Percentiles rank a stretch among this genome's conserved stretches.
Conservation (phyloP, 2,797 vertebrate genomes). For the Girardinus metallicus region DNA sequence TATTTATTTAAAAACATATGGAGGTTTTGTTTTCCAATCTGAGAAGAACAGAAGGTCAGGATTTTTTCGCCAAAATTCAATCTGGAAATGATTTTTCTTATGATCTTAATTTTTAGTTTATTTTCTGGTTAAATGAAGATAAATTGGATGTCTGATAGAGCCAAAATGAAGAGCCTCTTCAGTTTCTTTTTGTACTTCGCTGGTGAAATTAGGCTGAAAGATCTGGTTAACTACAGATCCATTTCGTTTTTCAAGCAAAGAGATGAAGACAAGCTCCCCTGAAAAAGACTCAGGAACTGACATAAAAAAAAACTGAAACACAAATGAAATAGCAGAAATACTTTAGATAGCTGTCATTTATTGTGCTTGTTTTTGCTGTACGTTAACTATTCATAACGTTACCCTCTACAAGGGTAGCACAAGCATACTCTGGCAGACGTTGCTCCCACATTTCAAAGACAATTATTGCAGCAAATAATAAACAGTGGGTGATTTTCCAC, state of each 20-base stretch:
- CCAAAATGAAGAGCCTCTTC: constrained; percentile 41
- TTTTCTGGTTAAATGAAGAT: constrained; percentile 29
- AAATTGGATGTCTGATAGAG: constrained; percentile 23
- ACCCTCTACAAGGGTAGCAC: constrained; percentile 58
- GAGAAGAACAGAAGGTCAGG: constrained; percentile 1
- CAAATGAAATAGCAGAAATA: constrained; percentile 8
- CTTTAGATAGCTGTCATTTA: constrained; percentile 29
- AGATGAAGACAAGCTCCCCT: constrained; percentile 1
- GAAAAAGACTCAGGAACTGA: constrained; percentile 20
- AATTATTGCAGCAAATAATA: constrained; percentile 77
- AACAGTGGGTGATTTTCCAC: constrained; percentile 64
- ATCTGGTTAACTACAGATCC: constrained; percentile 30
- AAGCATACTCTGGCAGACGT: constrained; percentile 63
- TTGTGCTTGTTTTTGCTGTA: constrained; percentile 59
- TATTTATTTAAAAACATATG: background rate
- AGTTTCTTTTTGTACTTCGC: constrained; percentile 9
- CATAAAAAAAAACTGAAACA: constrained; percentile 16
- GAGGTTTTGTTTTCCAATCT: constrained; percentile 1
- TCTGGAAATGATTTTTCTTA: background rate
- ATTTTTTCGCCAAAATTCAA: background rate
- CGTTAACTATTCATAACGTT: constrained; percentile 52
- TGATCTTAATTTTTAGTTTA: constrained; percentile 31
- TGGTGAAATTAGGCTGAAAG: constrained; percentile 43
- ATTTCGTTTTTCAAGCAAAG: constrained; percentile 12
- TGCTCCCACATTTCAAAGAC: constrained; percentile 70